phyloP scores from a whole-genome alignment of 2,113 vertebrate species.

The Clinocottus analis region DNA sequence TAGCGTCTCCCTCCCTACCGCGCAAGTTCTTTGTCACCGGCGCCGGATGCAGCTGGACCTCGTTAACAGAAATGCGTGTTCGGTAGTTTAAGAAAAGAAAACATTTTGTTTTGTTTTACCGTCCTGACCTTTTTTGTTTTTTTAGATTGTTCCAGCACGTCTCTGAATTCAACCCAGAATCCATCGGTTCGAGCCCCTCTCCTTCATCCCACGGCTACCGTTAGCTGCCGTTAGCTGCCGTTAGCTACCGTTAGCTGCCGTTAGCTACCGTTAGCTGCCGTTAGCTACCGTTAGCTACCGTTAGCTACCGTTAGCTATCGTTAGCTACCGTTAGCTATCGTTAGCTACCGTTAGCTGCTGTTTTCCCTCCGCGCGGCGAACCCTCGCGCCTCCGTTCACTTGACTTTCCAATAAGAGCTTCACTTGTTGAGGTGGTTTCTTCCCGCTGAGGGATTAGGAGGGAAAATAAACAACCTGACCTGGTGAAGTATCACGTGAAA shows the following conservation, averaged over 20 bases:
- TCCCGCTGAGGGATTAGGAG: not conserved
- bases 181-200: not conserved
- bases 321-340: too few species aligned
- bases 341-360: slow-evolving; percentile 9
- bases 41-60: not conserved
- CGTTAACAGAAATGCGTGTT: not conserved
- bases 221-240: slow-evolving; percentile 10
- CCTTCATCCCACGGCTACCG: not conserved
- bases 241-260: too few species aligned
- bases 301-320: too few species aligned
- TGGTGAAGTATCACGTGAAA: slow-evolving; percentile 38
- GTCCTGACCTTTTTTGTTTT: not conserved
- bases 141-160: not conserved
- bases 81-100: slow-evolving; percentile 1
- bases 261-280: too few species aligned
- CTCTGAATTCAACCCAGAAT: not conserved
- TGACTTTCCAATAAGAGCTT: too few species aligned
- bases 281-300: too few species aligned
- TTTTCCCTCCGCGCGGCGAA: not conserved
- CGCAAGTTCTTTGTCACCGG: not conserved
- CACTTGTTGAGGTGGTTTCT: too few species aligned
- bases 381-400: not conserved
- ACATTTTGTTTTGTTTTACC: not conserved
- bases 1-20: too few species aligned
- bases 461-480: slow-evolving; percentile 13